A percentile compares a stretch with the other conserved stretches of the same genome.
Evolutionary conservation across 2,113 vertebrate species (phyloP).

Genomic region (Heptranchias perlo): DNA sequence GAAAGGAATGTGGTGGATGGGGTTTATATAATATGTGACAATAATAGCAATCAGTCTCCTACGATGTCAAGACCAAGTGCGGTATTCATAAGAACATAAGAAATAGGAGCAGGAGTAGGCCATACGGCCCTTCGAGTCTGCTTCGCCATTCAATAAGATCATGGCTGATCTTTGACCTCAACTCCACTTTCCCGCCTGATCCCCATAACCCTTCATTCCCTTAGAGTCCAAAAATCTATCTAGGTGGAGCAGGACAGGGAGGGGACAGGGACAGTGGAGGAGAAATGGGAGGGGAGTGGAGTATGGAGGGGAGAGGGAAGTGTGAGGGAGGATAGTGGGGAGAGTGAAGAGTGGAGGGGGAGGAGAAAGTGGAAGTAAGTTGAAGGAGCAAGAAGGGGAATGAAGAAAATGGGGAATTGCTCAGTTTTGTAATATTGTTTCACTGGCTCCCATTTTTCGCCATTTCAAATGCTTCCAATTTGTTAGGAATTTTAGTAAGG

Average conservation of each 20-base stretch:
- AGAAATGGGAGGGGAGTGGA: too few species aligned
- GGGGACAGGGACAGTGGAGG: neutral
- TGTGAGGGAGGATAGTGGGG: too few species aligned
- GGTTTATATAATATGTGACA: neutral
- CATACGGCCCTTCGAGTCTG: too few species aligned
- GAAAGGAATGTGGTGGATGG: neutral
- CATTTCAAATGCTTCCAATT: neutral
- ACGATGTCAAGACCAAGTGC: neutral
- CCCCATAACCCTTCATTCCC: too few species aligned
- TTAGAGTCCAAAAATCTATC: too few species aligned
- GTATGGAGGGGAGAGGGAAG: neutral
- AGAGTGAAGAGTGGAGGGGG: too few species aligned
- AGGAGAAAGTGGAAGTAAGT: neutral
- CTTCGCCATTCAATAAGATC: too few species aligned
- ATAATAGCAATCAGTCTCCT: neutral
- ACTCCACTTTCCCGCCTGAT: too few species aligned
- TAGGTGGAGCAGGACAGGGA: neutral
- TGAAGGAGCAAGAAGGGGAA: neutral
- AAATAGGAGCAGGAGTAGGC: too few species aligned
- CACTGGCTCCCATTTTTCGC: neutral
- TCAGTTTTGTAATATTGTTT: neutral
- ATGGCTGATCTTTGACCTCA: too few species aligned
- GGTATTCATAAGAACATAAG: too few species aligned
- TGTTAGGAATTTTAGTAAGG: neutral
- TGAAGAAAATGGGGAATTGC: neutral